Evolutionary conservation across 2,888 invertebrate species (phyloP), one percentile per base, ranked within the genome.

Genomic region (Micoletzkya japonica): DNA sequence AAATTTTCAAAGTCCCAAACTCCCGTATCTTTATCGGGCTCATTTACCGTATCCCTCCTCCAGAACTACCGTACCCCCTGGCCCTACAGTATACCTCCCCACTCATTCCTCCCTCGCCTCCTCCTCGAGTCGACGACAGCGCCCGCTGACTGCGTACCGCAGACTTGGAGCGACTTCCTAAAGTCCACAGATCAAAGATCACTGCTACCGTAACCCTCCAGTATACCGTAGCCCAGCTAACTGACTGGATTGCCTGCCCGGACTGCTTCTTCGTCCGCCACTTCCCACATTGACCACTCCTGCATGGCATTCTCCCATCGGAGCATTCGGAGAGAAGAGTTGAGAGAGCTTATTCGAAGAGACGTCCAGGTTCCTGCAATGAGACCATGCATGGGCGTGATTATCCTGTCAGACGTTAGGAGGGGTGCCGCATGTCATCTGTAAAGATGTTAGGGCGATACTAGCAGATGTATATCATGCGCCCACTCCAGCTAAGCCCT

Each of bases 291-390:
- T 54, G 54, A 28, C 30, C 54, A 10, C 28, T 54, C 14, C 28
- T 3, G 44, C 58, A 28, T 58, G 44, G 34, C 68, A 68, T 14
- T 49, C 67, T 1, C 36, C 68, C n/a, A 68, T 58, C 6, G 44
- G 44, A 4, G n/a, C 68, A 44, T 37, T 68, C 1, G 58, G 58
- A 20, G 68, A 68, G 49, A 68, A 68, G 14, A 68, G 14, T 34
- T 44, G 44, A 58, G 49, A 50, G n/a, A 68, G 92, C 86, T 92
- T 91, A 87, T 95, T 96, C 86, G 93, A 92, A 59, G 94, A 93
- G 49, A 97, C 89, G 87, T 97, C 96, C 54, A 98, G 87, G 86
- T 72, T 77, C 34, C 77, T 63, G 39, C 20, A 66, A 34, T n/a
- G 34, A 36, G 2, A 49, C 2, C 34, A 60, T 26, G 3, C 34